Percentiles rank a stretch among this genome's conserved stretches.
These are phyloP conservation scores for Garra rufa DNA, from an alignment of 2,113 vertebrate genomes.

Conservation along the genomic window DNA sequence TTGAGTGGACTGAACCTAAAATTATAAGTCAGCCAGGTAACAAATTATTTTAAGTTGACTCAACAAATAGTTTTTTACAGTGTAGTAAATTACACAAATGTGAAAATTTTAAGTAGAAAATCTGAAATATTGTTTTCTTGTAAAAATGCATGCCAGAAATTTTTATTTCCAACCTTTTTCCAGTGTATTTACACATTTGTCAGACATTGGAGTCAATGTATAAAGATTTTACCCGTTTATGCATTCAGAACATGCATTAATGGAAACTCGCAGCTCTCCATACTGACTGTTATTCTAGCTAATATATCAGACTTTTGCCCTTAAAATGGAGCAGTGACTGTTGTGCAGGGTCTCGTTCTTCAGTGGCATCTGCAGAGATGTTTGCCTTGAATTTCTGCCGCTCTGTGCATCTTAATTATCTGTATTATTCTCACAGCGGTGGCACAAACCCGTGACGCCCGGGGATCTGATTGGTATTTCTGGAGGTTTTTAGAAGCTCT, in stretches of 20 bases:
- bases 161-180: no score
- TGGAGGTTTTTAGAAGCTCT: constrained; percentile 54
- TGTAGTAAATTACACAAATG: no score
- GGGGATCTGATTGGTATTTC: constrained; percentile 69
- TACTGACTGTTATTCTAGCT: neutral
- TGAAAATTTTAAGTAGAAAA: no score
- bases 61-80: no score
- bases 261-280: neutral
- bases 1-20: no score
- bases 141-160: no score
- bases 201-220: neutral
- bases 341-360: neutral
- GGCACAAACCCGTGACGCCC: constrained; percentile 62
- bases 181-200: neutral
- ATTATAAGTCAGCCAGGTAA: no score
- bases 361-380: neutral
- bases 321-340: neutral
- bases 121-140: no score
- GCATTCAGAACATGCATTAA: no score
- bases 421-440: constrained; percentile 68
- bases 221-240: neutral
- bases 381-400: neutral
- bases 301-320: neutral
- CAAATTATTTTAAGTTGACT: no score
- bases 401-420: constrained; percentile 55